Evolutionary conservation across 2,797 vertebrate genomes (phyloP).

Genomic region (Ptychadena robeensis): DNA sequence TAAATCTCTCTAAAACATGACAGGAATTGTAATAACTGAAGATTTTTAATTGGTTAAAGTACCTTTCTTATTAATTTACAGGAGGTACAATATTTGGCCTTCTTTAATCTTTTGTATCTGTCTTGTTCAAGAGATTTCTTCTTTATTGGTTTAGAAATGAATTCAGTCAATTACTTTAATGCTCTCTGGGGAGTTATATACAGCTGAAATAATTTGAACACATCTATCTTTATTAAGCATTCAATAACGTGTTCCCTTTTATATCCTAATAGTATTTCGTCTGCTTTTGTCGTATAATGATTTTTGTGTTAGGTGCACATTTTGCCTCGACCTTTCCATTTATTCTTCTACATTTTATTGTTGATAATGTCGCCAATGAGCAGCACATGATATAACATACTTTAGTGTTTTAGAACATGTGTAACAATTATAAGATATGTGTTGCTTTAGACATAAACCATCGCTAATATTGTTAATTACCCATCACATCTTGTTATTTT

Average conservation of each 20-base stretch:
- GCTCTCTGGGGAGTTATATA: constrained; percentile 45
- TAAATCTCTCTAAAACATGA: constrained; percentile 34
- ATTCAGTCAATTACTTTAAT: constrained; percentile 55
- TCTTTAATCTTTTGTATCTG: constrained; percentile 56
- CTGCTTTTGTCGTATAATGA: constrained; percentile 50
- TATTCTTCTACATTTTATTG: neutral
- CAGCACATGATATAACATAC: neutral
- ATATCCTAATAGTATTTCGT: constrained; percentile 32
- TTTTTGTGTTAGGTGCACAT: constrained; percentile 37
- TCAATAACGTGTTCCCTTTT: constrained; percentile 52
- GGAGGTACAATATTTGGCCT: constrained; percentile 53
- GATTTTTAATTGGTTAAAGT: constrained; percentile 44
- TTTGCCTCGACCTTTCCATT: constrained; percentile 24
- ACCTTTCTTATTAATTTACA: constrained; percentile 36
- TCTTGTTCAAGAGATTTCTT: constrained; percentile 49
- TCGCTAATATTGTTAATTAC: no score
- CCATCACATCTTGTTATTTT: no score
- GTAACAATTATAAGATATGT: no score
- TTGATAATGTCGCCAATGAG: constrained; percentile 1
- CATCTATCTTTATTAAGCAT: constrained; percentile 59
- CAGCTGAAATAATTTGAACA: constrained; percentile 49
- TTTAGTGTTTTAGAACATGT: constrained; percentile 11
- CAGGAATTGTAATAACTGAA: constrained; percentile 35
- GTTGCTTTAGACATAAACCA: no score
- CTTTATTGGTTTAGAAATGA: constrained; percentile 57